phyloP scores from a whole-genome alignment of 1,140 invertebrate genomes.

The Temnothorax nylanderi region DNA sequence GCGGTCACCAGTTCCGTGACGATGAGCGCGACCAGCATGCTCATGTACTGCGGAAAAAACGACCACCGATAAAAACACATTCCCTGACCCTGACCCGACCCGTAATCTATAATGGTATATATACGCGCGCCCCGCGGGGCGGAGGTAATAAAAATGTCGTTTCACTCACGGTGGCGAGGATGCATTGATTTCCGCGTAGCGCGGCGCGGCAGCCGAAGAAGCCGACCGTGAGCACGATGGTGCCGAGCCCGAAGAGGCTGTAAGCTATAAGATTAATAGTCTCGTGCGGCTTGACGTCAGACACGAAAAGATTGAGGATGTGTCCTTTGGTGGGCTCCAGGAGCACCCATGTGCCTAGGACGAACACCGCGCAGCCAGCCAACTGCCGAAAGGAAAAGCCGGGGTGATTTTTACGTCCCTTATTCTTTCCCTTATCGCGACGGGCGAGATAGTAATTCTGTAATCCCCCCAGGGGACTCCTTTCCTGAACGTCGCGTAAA shows the following conservation, averaged over 20 bases:
- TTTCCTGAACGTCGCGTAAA: background rate
- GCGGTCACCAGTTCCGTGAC: constrained; percentile 80
- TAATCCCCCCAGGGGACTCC: too few relatives aligned
- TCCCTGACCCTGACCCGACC: constrained; percentile 25
- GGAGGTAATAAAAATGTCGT: constrained; percentile 30
- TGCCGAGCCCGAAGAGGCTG: constrained; percentile 84
- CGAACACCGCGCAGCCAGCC: constrained; percentile 85
- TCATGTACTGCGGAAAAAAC: constrained; percentile 84
- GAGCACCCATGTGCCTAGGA: constrained; percentile 85
- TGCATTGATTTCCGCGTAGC: constrained; percentile 84
- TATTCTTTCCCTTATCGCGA: too few relatives aligned
- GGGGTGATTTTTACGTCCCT: background rate
- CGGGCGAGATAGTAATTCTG: background rate
- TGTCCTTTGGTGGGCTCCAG: constrained; percentile 85
- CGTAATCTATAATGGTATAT: background rate
- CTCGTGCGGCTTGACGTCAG: constrained; percentile 79
- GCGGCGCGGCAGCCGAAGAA: constrained; percentile 87
- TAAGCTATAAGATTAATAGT: constrained; percentile 85
- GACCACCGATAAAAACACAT: constrained; percentile 12
- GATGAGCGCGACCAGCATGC: constrained; percentile 84
- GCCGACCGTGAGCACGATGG: constrained; percentile 85
- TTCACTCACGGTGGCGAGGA: constrained; percentile 85
- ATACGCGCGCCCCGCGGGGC: background rate
- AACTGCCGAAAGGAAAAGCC: constrained; percentile 76
- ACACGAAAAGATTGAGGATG: constrained; percentile 84